Evolutionary conservation across 2,113 vertebrate genomes (phyloP), one percentile per base, ranked within the genome.

Genomic region (Hystrix cristata): DNA sequence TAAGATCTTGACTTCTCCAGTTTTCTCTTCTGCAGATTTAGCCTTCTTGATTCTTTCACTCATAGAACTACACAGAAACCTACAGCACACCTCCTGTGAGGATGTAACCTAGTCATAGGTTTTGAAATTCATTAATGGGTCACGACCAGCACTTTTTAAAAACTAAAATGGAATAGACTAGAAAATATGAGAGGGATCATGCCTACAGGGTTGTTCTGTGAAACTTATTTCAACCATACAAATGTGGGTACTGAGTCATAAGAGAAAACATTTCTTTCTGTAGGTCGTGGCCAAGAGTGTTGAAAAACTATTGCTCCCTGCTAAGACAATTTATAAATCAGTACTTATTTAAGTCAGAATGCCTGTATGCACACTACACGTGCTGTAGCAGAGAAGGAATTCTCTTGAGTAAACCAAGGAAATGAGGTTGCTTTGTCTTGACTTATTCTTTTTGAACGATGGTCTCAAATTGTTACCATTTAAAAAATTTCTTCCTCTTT

Each of bases 11-110:
- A 27, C 65, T 8, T 79, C 34, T 83, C 14, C 4, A 53, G 0
- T 69, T 87, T 67, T 87, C 3, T 76, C 53, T 90, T 94, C 64
- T 76, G 15, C 48, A 82, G 23, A 65, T 91, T 76, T 74, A 12
- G 79, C 83, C 79, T 80, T 87, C 53, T 79, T 80, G 55, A 82
- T 95, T 89, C 53, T 79, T 93, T 93, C 31, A 31, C 53, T 83
- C 10, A 21, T 55, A 62, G 67, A 71, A 87, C 51, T 62, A 57
- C 25, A 83, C 38, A 38, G 38, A 91, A n/a, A 38, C 43, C 48
- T 64, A 31, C 3, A 92, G 79, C 25, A 18, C 10, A 86, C 21
- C 90, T 87, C 25, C 46, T 55, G 48, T 86, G 85, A 87, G 11
- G 48, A 31, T 25, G 21, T 81, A n/a, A 76, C n/a, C 51, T 8